Conservation (phyloP, 2,797 vertebrate genomes). For the Anas flavirostris region DNA sequence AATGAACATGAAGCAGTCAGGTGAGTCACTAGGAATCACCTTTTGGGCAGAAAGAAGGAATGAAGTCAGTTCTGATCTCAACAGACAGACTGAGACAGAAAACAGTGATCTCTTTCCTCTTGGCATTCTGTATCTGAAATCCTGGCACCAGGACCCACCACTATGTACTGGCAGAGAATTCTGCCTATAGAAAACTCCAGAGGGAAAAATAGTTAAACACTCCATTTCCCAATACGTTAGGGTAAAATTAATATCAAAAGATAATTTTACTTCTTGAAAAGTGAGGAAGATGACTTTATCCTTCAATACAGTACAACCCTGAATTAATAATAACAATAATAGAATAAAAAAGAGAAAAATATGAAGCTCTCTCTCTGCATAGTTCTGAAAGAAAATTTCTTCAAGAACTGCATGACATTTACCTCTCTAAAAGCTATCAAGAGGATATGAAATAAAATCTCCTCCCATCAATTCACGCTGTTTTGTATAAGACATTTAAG, state of each 20-base stretch:
- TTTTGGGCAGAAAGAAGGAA: not conserved
- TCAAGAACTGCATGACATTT: not conserved
- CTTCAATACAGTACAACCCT: not conserved
- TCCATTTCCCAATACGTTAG: not conserved
- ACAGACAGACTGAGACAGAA: not conserved
- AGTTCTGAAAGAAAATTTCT: not conserved
- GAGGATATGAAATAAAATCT: not conserved
- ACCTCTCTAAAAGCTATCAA: not conserved
- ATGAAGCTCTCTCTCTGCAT: not conserved
- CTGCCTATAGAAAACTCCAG: not conserved
- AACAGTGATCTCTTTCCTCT: not conserved
- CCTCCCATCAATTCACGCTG: fast-evolving
- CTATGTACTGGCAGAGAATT: not conserved
- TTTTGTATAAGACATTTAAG: slow-evolving; percentile 1
- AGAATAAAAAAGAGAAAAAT: no score
- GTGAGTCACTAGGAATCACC: not conserved
- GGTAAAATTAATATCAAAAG: not conserved
- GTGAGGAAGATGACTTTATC: not conserved
- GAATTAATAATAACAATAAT: no score
- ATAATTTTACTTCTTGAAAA: not conserved
- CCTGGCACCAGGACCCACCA: not conserved
- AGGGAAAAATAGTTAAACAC: not conserved
- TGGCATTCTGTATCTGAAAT: not conserved
- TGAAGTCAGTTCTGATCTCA: not conserved
- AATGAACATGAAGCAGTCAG: not conserved